Evolutionary conservation across 1,140 invertebrate species (phyloP).

Genomic region (Conopomorpha cramerella): DNA sequence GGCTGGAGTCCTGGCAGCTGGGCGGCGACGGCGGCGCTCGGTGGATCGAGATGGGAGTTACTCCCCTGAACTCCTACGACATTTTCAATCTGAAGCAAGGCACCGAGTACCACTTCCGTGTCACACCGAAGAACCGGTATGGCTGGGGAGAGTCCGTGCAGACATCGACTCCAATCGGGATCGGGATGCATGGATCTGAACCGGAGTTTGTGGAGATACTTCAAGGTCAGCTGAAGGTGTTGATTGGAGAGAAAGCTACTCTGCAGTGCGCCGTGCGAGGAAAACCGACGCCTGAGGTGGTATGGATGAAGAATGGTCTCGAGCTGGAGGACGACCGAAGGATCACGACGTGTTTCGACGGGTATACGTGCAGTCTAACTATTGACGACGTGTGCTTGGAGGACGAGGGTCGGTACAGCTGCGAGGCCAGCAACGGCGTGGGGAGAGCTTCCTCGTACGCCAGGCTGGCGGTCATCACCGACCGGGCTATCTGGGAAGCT

Average conservation of each 20-base stretch:
- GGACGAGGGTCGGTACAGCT: constrained; percentile 83
- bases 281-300: constrained; percentile 66
- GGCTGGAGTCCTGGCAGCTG: constrained; percentile 86
- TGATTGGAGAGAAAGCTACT: constrained; percentile 66
- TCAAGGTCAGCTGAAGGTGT: constrained; percentile 78
- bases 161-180: constrained; percentile 64
- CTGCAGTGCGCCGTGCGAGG: constrained; percentile 74
- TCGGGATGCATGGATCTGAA: constrained; percentile 68
- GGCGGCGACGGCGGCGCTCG: constrained; percentile 82
- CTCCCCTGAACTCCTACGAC: constrained; percentile 77
- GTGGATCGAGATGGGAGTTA: constrained; percentile 81
- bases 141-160: constrained; percentile 82
- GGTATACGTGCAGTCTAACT: constrained; percentile 64
- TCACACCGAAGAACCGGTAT: constrained; percentile 83
- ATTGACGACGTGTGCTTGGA: constrained; percentile 70
- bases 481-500: constrained; percentile 72
- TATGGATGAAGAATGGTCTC: constrained; percentile 79
- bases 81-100: constrained; percentile 81
- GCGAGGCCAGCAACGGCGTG: constrained; percentile 81
- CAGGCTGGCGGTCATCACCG: constrained; percentile 75
- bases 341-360: constrained; percentile 58
- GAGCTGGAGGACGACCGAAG: constrained; percentile 62
- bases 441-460: constrained; percentile 84
- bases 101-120: constrained; percentile 79
- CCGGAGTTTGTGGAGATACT: constrained; percentile 78